These are phyloP conservation scores for Germaria angustata DNA, from an alignment of 2,888 invertebrate species.

Conservation along the genomic window DNA sequence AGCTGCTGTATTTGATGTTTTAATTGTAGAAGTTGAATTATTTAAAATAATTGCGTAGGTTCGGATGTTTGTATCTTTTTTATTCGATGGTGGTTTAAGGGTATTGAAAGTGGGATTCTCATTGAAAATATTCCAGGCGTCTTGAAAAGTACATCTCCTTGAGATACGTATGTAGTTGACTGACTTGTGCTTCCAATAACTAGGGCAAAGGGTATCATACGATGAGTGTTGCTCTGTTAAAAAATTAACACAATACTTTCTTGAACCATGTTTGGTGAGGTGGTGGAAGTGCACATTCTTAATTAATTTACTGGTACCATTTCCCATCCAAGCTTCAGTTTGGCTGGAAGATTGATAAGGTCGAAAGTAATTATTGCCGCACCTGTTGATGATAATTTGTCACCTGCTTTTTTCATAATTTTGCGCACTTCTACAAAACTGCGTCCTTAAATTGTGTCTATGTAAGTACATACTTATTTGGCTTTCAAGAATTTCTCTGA, in stretches of 20 bases:
- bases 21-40: background rate
- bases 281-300: background rate
- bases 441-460: background rate
- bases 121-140: background rate
- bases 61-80: background rate
- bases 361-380: background rate
- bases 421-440: background rate
- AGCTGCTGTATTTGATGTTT: too few relatives aligned
- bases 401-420: too few relatives aligned
- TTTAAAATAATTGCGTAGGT: background rate
- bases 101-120: background rate
- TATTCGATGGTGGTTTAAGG: background rate
- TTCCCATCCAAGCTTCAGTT: background rate
- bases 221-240: background rate
- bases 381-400: background rate
- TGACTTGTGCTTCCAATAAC: background rate
- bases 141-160: background rate
- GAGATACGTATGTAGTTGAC: background rate
- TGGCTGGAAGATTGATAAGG: background rate
- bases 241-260: slow-evolving; percentile 2
- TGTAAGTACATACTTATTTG: too few relatives aligned
- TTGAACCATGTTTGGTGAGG: background rate
- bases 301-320: background rate
- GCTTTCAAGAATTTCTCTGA: background rate
- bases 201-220: background rate